phyloP scores from a whole-genome alignment of 2,797 vertebrate genomes.

The Rhincodon typus region DNA sequence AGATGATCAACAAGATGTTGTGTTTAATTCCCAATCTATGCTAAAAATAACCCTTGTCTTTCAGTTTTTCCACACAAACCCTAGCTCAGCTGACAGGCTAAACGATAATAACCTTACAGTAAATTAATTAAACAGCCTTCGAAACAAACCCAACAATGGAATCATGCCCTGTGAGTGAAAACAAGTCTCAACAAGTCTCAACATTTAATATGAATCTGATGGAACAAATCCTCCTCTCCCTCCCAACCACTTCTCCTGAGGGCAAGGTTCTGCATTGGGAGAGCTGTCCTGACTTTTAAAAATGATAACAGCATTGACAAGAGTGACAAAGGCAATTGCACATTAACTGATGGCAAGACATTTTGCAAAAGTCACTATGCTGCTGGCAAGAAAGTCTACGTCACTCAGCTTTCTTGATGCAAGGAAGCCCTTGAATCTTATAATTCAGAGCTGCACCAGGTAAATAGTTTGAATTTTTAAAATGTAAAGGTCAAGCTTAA shows the following conservation, averaged over 20 bases:
- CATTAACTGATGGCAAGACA: too few relatives aligned
- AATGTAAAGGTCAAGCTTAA: neutral
- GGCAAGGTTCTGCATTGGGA: neutral
- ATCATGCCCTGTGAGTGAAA: neutral
- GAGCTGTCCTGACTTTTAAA: neutral
- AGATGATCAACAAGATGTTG: neutral
- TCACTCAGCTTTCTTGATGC: neutral
- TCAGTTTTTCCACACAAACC: neutral
- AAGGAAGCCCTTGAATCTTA: neutral
- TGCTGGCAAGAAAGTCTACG: neutral
- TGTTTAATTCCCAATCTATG: neutral
- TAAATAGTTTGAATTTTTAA: neutral
- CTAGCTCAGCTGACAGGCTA: neutral
- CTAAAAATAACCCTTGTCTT: neutral
- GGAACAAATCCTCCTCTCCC: neutral
- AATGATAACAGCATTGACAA: neutral
- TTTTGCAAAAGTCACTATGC: neutral
- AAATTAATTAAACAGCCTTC: neutral
- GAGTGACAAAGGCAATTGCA: neutral
- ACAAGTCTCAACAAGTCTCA: conserved; percentile 12
- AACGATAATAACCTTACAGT: neutral
- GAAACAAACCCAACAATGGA: neutral
- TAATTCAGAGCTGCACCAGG: neutral
- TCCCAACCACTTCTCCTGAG: neutral
- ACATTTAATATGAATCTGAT: conserved; percentile 11